Evolutionary conservation across 2,113 vertebrate genomes (phyloP), one percentile per base, ranked within the genome.

Genomic region (Corythaeola cristata): DNA sequence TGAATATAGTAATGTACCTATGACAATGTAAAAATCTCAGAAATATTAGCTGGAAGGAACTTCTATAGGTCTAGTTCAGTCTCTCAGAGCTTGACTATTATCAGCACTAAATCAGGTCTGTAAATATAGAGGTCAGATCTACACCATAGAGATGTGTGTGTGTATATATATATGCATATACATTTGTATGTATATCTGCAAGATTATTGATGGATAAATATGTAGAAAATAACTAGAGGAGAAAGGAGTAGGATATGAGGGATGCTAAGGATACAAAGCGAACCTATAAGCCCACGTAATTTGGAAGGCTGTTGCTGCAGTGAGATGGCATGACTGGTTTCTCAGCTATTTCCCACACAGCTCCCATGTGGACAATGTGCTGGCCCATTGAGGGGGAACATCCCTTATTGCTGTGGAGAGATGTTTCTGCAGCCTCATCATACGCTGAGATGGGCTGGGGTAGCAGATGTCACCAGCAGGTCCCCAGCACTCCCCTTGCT

Each of bases 391-490:
- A 55, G 15, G 19, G 5, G 30, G 6, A 41, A 22, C 59, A 35
- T 26, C 28, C 20, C 8, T 47, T 7, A 5, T 9, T 35, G 30
- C 15, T 7, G 6, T 2, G 2, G 30, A 47, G 4, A 22, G 26
- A 58, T 21, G 41, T 50, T 88, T 58, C 35, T 41, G 20, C 30
- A 50, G n/a, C 20, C 12, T 39, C 15, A 13, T 23, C 1, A 0
- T 39, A 63, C 62, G 10, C 33, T 41, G n/a, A 24, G 24, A 33
- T 24, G 12, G 30, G 15, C 8, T 55, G 41, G 8, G 17, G 11
- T 1, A 1, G 30, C 18, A 11, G n/a, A 16, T 37, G 15, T 37
- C 2, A 2, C 30, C 35, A 44, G 18, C 19, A 58, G 50, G 16
- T 59, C 27, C 10, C 18, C 50, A 58, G 18, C 4, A 0, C 19